Conservation (phyloP, 2,797 vertebrate species). For the Oophaga sylvatica region DNA sequence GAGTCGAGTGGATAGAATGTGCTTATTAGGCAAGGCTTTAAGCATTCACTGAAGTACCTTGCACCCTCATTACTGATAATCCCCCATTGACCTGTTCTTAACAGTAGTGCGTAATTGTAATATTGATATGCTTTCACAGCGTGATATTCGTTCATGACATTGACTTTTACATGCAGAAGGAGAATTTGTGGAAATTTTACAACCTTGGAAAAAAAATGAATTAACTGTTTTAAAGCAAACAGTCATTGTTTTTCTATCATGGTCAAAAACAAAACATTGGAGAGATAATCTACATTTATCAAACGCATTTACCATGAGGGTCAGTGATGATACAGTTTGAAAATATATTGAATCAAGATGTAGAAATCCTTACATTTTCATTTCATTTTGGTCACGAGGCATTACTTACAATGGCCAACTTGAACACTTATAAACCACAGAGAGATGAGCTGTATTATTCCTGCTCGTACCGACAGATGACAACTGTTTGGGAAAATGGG, state of each 20-base stretch:
- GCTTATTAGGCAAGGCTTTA: conserved; percentile 53
- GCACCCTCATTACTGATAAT: conserved; percentile 46
- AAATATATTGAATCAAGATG: too few relatives aligned
- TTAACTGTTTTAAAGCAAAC: neutral
- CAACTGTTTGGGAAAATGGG: too few relatives aligned
- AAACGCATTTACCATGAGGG: too few relatives aligned
- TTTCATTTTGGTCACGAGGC: too few relatives aligned
- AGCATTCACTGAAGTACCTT: conserved; percentile 41
- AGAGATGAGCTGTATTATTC: too few relatives aligned
- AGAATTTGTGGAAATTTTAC: neutral
- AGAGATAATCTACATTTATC: too few relatives aligned
- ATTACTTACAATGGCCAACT: too few relatives aligned
- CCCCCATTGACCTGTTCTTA: conserved; percentile 55
- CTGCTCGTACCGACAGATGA: too few relatives aligned
- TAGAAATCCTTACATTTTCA: too few relatives aligned
- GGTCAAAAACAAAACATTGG: neutral
- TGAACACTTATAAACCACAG: too few relatives aligned
- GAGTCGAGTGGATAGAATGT: conserved; percentile 38
- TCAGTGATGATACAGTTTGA: too few relatives aligned
- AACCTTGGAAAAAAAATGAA: neutral
- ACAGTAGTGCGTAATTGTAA: conserved; percentile 52
- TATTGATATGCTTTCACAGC: conserved; percentile 31
- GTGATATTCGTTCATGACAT: conserved; percentile 8
- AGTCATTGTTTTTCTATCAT: neutral
- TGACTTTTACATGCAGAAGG: neutral